These are phyloP conservation scores for Eilema sororculum DNA, from an alignment of 2,888 invertebrate genomes.

Conservation along the genomic window DNA sequence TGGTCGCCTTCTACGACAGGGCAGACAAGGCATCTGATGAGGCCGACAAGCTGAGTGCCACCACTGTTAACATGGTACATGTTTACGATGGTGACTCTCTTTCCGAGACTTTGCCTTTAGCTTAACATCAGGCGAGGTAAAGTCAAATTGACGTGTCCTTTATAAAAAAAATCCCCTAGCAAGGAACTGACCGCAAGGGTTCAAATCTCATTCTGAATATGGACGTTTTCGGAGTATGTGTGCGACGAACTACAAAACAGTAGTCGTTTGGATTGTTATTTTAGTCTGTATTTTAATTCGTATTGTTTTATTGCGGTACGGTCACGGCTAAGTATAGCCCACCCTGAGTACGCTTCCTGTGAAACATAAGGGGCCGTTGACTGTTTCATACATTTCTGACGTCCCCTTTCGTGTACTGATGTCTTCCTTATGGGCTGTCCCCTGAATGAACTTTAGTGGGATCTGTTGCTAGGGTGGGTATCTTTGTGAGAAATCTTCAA, in stretches of 20 bases:
- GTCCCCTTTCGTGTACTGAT: neutral
- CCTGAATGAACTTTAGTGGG: neutral
- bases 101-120: too few species aligned
- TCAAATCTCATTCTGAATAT: neutral
- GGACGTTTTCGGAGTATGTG: neutral
- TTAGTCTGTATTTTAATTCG: conserved; percentile 16
- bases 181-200: neutral
- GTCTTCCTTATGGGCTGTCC: conserved; percentile 1
- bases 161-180: neutral
- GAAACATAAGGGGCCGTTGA: conserved; percentile 16
- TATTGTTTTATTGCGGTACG: conserved; percentile 25
- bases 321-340: conserved; percentile 22
- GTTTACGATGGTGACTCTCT: too few species aligned
- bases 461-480: neutral
- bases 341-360: conserved; percentile 21
- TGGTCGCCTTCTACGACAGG: too few species aligned
- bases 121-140: too few species aligned
- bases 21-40: too few species aligned
- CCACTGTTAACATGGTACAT: too few species aligned
- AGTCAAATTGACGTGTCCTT: too few species aligned
- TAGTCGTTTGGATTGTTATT: conserved; percentile 16
- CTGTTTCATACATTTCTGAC: conserved; percentile 15
- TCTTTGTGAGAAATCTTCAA: neutral
- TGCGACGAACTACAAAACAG: neutral
- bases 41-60: too few species aligned